Percentiles rank a stretch among this genome's conserved stretches.
These are phyloP conservation scores for Prosopocoilus inquinatus DNA, from an alignment of 2,888 invertebrate genomes.

Conservation along the genomic window DNA sequence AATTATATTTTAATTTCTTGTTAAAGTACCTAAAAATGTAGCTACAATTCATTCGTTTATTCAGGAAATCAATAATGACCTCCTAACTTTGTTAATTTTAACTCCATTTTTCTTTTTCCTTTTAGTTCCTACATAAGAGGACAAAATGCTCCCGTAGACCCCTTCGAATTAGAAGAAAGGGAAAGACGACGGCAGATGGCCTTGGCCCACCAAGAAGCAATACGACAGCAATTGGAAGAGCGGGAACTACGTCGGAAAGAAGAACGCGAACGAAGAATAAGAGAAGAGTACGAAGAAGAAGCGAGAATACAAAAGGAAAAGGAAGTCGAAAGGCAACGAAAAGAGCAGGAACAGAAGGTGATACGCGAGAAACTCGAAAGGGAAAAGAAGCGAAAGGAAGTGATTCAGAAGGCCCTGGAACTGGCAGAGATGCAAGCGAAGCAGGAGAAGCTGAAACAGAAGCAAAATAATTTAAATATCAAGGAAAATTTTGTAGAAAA, in stretches of 20 bases:
- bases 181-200: conserved; percentile 81
- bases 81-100: too few relatives aligned
- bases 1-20: too few relatives aligned
- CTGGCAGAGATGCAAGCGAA: conserved; percentile 65
- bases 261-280: conserved; percentile 70
- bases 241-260: conserved; percentile 71
- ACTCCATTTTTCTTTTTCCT: not conserved
- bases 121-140: conserved; percentile 70
- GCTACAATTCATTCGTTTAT: too few relatives aligned
- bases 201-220: conserved; percentile 81
- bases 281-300: conserved; percentile 81
- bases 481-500: conserved; percentile 48
- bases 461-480: conserved; percentile 46
- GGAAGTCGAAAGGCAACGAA: conserved; percentile 64
- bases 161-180: conserved; percentile 74
- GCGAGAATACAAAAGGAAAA: conserved; percentile 71
- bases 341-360: conserved; percentile 69
- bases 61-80: too few relatives aligned
- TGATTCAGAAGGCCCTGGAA: conserved; percentile 74
- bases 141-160: conserved; percentile 82
- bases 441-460: conserved; percentile 49
- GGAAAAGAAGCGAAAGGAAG: conserved; percentile 71
- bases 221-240: conserved; percentile 81
- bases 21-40: too few relatives aligned
- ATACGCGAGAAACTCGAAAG: conserved; percentile 68